phyloP scores from a whole-genome alignment of 1,140 invertebrate species.

The Drosophila mojavensis region DNA sequence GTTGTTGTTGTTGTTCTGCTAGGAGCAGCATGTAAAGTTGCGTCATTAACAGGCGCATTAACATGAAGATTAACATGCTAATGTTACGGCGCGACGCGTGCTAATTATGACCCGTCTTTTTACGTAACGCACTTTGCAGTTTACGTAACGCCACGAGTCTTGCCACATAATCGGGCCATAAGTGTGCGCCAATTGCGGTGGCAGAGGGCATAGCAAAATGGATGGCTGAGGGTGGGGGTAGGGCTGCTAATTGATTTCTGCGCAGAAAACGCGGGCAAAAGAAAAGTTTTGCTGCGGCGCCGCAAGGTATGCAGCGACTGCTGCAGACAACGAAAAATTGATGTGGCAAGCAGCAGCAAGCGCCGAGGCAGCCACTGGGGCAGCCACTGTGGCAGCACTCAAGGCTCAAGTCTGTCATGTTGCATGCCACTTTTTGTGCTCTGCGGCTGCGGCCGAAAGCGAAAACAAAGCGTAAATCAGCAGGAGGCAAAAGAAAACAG shows the following conservation, averaged over 20 bases:
- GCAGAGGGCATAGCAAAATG: neutral
- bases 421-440: conserved; percentile 21
- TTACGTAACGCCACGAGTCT: conserved; percentile 33
- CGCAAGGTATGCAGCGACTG: conserved; percentile 38
- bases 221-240: neutral
- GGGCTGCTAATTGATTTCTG: conserved; percentile 47
- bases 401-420: conserved; percentile 1
- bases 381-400: neutral
- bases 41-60: conserved; percentile 33
- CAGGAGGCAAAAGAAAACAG: conserved; percentile 12
- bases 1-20: neutral
- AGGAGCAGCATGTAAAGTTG: conserved; percentile 9
- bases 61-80: conserved; percentile 27
- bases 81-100: conserved; percentile 10
- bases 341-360: conserved; percentile 25
- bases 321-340: conserved; percentile 32
- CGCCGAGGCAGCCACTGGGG: neutral
- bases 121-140: conserved; percentile 19
- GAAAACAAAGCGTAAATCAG: conserved; percentile 43
- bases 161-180: conserved; percentile 47
- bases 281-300: conserved; percentile 36
- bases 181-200: conserved; percentile 36
- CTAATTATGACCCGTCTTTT: conserved; percentile 26
- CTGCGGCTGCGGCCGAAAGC: conserved; percentile 15
- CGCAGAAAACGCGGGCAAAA: conserved; percentile 20